phyloP scores from a whole-genome alignment of 2,113 vertebrate genomes.

The Brachypodius melanocephalos region DNA sequence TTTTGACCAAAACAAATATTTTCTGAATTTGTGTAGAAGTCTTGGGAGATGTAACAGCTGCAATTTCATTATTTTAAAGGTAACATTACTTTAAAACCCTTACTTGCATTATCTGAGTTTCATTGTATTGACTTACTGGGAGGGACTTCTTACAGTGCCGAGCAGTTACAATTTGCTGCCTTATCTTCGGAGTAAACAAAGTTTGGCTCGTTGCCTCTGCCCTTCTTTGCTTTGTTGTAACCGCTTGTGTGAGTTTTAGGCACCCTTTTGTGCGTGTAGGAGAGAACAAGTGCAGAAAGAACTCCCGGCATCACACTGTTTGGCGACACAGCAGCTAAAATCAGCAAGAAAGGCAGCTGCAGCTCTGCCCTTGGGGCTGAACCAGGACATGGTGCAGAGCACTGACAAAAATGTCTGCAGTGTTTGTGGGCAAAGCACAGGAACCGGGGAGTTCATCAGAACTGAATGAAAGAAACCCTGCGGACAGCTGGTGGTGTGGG shows the following conservation, averaged over 20 bases:
- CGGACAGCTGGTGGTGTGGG: fast-evolving
- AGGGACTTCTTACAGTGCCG: neutral
- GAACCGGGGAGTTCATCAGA: neutral
- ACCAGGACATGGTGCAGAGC: neutral
- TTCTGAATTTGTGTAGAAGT: neutral
- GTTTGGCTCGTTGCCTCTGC: neutral
- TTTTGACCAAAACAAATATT: neutral
- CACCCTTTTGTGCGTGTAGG: neutral
- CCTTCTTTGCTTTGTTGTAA: neutral
- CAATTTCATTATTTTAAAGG: neutral
- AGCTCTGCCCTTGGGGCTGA: neutral
- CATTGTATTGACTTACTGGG: neutral
- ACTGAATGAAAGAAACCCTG: neutral
- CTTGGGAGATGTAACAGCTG: neutral
- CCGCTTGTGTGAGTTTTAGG: neutral
- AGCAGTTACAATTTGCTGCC: neutral
- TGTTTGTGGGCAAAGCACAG: neutral
- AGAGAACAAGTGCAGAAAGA: neutral
- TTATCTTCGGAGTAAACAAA: neutral
- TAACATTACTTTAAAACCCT: neutral
- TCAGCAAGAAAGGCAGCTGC: neutral
- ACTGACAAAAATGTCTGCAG: neutral
- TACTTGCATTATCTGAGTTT: neutral
- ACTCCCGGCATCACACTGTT: neutral
- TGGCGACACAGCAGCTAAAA: neutral